Evolutionary conservation across 2,888 invertebrate genomes (phyloP), one percentile per base, ranked within the genome.

Genomic region (Sarcophaga rosellei): DNA sequence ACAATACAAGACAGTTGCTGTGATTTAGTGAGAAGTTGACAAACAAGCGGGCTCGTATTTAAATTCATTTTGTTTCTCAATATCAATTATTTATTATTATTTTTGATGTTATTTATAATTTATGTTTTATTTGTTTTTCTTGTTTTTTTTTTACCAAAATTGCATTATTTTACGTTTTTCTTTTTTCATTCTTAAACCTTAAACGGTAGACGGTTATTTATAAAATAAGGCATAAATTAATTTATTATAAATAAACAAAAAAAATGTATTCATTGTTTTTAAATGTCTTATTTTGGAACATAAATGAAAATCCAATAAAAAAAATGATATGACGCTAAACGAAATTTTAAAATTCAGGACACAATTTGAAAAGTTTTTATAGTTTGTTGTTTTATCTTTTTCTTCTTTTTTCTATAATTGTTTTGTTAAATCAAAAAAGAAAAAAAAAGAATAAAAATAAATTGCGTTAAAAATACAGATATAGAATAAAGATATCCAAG

Each of bases 341-440:
- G 75, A 57, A 74, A 70, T 72, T 85, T 86, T 80, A 66, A 82
- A 86, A 86, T 86, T 79, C 85, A 79, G 82, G 75, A 82, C 85
- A 86, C 85, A 79, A 61, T 44, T n/a, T 21, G 20, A 69, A 63
- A 8, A 44, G 45, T 70, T 73, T 53, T 79, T 65, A 23, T 53
- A n/a, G 23, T 25, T 82, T 20, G 63, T 78, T 78, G 81, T 85
- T 81, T 81, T n/a, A n/a, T n/a, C n/a, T 81, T 78, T 75, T 11
- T 62, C 35, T 53, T 45, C 1, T 25, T 61, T 61, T n/a, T 35
- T 63, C 57, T 61, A 47, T 53, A 12, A 15, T 80, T 35, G 45
- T 70, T 74, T 74, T 61, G 59, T 73, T 53, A 70, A 68, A 25
- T 4, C 25, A 44, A 61, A 23, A 69, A 66, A 66, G 3, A 20